A percentile compares a stretch with the other conserved stretches of the same genome.
phyloP scores from a whole-genome alignment of 2,797 vertebrate genomes.

The Bradypus variegatus region DNA sequence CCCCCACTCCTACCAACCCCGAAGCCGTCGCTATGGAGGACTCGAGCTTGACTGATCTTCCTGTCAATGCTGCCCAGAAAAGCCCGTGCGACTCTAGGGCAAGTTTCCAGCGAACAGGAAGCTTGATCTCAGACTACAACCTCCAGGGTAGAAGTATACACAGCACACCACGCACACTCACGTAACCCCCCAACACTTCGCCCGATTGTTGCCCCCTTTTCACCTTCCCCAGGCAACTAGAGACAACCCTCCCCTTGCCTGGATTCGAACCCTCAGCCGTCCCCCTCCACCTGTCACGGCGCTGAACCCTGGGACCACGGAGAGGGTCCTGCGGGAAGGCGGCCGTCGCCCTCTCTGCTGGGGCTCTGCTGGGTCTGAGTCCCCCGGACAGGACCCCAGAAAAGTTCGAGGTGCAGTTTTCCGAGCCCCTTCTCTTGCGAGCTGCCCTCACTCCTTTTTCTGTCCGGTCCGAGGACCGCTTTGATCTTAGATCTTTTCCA shows the following conservation, averaged over 20 bases:
- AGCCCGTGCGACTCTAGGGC: neutral
- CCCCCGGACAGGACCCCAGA: neutral
- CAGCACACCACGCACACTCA: neutral
- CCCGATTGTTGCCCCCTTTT: neutral
- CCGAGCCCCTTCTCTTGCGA: neutral
- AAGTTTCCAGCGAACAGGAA: neutral
- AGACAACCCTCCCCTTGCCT: neutral
- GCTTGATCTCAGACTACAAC: neutral
- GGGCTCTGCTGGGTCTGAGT: neutral
- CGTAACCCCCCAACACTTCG: neutral
- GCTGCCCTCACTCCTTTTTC: neutral
- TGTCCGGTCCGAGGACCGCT: constrained; percentile 46
- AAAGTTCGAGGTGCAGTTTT: constrained; percentile 45
- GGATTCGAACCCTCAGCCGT: neutral
- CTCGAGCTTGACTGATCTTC: neutral
- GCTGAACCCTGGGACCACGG: neutral
- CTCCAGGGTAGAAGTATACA: neutral
- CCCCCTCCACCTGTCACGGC: neutral
- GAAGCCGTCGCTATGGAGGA: neutral
- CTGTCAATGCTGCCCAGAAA: neutral
- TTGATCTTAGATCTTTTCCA: constrained; percentile 68
- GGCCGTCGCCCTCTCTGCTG: neutral
- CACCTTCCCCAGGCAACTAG: neutral
- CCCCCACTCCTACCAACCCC: neutral
- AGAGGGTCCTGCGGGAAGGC: neutral